phyloP scores from a whole-genome alignment of 2,113 vertebrate species.

The Bos javanicus region DNA sequence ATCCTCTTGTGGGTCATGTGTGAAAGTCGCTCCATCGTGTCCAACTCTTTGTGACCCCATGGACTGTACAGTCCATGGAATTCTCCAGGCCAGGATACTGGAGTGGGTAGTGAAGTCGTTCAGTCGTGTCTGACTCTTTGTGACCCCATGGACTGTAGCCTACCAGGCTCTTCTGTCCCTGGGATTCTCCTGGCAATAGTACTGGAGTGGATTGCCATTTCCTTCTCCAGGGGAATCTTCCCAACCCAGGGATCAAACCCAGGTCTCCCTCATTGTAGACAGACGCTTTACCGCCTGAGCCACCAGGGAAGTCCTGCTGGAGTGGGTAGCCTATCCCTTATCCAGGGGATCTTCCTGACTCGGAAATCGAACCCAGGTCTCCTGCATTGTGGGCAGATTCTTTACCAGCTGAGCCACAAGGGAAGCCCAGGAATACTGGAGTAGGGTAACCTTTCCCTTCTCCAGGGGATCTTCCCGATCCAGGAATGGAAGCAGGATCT shows the following conservation, averaged over 20 bases:
- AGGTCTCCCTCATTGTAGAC: too few species aligned
- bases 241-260: too few species aligned
- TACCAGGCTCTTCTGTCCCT: too few species aligned
- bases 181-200: too few species aligned
- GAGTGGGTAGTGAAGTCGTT: too few species aligned
- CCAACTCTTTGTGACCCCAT: not conserved
- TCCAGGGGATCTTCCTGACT: not conserved
- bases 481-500: not conserved
- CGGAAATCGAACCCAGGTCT: not conserved
- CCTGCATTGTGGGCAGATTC: not conserved
- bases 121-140: too few species aligned
- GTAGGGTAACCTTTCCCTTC: not conserved
- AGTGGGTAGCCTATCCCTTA: not conserved
- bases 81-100: not conserved
- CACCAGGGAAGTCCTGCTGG: too few species aligned
- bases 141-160: too few species aligned
- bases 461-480: not conserved
- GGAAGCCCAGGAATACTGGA: not conserved
- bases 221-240: too few species aligned
- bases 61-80: not conserved
- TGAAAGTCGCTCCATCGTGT: rapidly evolving
- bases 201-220: too few species aligned
- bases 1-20: not conserved
- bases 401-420: not conserved
- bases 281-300: too few species aligned